Percentiles rank a stretch among this genome's conserved stretches.
phyloP scores from a whole-genome alignment of 2,888 invertebrate species.

The Luperina nickerlii region DNA sequence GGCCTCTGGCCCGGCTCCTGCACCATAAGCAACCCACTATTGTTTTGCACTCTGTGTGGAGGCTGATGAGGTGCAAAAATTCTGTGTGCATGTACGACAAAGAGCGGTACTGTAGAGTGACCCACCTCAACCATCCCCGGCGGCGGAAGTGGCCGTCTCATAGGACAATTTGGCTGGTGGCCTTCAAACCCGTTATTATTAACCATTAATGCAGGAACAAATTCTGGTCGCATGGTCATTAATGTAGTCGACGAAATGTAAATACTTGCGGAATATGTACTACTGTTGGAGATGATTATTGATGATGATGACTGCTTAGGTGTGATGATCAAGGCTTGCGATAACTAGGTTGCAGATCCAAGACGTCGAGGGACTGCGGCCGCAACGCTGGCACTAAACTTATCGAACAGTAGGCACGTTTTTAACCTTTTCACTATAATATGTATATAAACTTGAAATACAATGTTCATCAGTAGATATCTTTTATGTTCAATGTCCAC shows the following conservation, averaged over 20 bases:
- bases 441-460: no score
- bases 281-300: not conserved
- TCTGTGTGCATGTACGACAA: not conserved
- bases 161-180: not conserved
- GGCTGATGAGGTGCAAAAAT: not conserved
- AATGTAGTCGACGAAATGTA: not conserved
- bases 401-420: not conserved
- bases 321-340: not conserved
- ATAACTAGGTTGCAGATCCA: not conserved
- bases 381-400: not conserved
- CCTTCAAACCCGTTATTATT: not conserved
- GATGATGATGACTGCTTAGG: not conserved
- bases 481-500: not conserved
- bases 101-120: not conserved
- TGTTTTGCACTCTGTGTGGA: not conserved
- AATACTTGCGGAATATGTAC: constrained; percentile 3
- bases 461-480: not conserved
- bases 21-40: not conserved
- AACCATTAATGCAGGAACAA: not conserved
- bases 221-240: constrained; percentile 8
- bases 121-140: not conserved
- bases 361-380: not conserved
- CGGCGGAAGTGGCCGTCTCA: not conserved
- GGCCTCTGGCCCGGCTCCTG: not conserved
- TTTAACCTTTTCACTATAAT: not conserved